Percentiles rank a stretch among this genome's conserved stretches.
Evolutionary conservation across 2,797 vertebrate genomes (phyloP).

Genomic region (Pyrrhura leucotis): DNA sequence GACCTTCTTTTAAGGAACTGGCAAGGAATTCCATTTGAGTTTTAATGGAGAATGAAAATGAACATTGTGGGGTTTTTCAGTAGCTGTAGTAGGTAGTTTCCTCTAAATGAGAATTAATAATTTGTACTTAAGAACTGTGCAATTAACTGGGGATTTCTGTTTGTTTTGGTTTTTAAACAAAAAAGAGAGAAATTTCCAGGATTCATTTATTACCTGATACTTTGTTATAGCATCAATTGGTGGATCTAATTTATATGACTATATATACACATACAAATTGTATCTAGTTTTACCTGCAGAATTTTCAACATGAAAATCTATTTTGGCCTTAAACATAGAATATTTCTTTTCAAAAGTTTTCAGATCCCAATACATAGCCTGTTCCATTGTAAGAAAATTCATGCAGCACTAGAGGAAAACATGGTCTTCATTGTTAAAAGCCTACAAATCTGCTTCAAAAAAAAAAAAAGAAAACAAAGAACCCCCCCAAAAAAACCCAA

Average conservation of each 20-base stretch:
- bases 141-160: neutral
- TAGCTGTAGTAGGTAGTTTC: neutral
- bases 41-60: neutral
- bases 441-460: neutral
- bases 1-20: neutral
- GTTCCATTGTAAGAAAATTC: neutral
- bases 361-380: neutral
- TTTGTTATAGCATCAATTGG: neutral
- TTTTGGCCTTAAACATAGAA: neutral
- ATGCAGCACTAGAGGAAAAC: neutral
- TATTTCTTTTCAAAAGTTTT: neutral
- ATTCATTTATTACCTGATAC: neutral
- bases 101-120: neutral
- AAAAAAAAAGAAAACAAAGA: neutral
- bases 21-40: neutral
- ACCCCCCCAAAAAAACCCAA: too few species aligned
- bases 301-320: neutral
- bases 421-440: neutral
- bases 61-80: rapidly evolving
- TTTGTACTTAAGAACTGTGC: neutral
- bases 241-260: neutral
- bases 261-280: rapidly evolving
- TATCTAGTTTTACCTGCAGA: neutral
- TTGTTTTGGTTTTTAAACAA: neutral
- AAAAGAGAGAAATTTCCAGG: neutral